Evolutionary conservation across 2,113 vertebrate genomes (phyloP).

Genomic region (Hippocampus barbouri): DNA sequence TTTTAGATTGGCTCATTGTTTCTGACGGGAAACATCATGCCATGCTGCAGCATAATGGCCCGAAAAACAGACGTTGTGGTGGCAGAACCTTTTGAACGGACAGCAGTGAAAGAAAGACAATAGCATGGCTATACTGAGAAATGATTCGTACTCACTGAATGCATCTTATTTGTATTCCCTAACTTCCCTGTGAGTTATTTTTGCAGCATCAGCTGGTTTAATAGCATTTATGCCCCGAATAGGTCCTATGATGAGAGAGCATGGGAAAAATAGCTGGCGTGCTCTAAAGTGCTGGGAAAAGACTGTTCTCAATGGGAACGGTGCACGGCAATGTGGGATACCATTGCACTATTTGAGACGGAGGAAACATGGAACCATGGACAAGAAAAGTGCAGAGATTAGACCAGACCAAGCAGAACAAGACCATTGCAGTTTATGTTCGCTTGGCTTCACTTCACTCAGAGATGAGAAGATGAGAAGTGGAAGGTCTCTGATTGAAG

Average conservation of each 20-base stretch:
- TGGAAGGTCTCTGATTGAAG: conserved; percentile 25
- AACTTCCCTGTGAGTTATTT: conserved; percentile 35
- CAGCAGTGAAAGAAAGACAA: conserved; percentile 25
- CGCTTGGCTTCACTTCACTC: conserved; percentile 27
- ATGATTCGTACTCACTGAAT: conserved; percentile 25
- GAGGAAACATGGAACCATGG: conserved; percentile 49
- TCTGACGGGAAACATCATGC: conserved; percentile 49
- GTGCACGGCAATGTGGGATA: conserved; percentile 54
- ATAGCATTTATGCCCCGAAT: conserved; percentile 53
- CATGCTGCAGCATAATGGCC: conserved; percentile 21
- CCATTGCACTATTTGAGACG: conserved; percentile 40
- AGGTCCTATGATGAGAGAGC: conserved; percentile 51
- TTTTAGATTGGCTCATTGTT: conserved; percentile 50
- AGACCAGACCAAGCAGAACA: conserved; percentile 38
- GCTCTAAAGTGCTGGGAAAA: conserved; percentile 65
- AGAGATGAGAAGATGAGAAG: conserved; percentile 27
- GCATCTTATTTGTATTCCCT: conserved; percentile 15
- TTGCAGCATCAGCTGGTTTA: conserved; percentile 39
- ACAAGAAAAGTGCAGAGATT: conserved; percentile 36
- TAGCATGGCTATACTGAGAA: conserved; percentile 26
- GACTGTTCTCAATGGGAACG: conserved; percentile 52
- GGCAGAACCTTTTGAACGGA: conserved; percentile 23
- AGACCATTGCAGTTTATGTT: conserved; percentile 18
- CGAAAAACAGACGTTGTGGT: conserved; percentile 10
- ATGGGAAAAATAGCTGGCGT: conserved; percentile 62